Evolutionary conservation across 1,140 invertebrate genomes (phyloP), one percentile per base, ranked within the genome.

Genomic region (Calliphora vicina): DNA sequence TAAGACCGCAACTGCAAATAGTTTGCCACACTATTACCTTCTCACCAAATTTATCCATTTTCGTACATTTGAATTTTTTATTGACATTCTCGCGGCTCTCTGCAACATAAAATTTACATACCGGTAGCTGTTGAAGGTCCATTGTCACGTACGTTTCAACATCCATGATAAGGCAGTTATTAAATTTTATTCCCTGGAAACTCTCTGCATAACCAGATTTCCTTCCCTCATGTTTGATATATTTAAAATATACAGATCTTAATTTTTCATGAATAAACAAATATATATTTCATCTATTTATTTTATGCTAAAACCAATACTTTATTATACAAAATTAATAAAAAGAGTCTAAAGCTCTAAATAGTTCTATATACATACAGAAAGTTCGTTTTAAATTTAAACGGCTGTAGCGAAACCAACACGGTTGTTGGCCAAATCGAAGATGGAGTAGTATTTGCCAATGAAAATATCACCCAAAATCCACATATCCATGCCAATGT

Each of bases 361-460:
- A 17, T 61, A 20, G 15, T 2, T 9, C 61, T 23, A 25, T 1
- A 20, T 35, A 17, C 10, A 35, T 10, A 2, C 6, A 35, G 35
- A 8, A 8, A 35, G 6, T 35, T 5, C 35, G 4, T 35, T 5
- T 35, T 35, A 17, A 83, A 80, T 80, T 42, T 85, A 85, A 2
- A 84, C 85, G 1, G 87, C 86, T 17, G 84, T 83, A 74, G 90
- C 89, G 71, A 90, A 95, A 82, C 95, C 96, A 85, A 96, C 91
- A 80, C 93, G 91, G 85, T 93, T 92, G 84, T 96, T 94, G 50
- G 91, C 93, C 87, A 94, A 86, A 89, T 96, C 94, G 89, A 96
- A 96, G 86, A 94, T 93, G n/a, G 94, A 94, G 89, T 95, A 95
- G 87, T 92, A 95, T 71, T 91, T 91, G 13, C 94, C 94, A 87